A percentile compares a stretch with the other conserved stretches of the same genome.
phyloP scores from a whole-genome alignment of 2,113 vertebrate genomes.

The Rynchops niger region DNA sequence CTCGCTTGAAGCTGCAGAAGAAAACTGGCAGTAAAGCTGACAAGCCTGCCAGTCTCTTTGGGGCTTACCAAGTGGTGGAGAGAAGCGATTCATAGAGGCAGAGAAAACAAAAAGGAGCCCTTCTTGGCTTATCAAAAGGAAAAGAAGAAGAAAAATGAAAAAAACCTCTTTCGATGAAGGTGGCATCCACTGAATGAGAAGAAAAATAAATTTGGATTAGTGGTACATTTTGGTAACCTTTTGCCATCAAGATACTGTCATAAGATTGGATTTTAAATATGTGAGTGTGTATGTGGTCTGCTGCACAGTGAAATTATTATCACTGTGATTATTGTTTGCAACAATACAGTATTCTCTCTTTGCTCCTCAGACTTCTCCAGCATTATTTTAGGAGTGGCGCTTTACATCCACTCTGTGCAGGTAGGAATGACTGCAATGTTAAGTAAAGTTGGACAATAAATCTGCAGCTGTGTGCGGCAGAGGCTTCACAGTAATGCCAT shows the following conservation, averaged over 20 bases:
- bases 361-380: neutral
- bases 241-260: neutral
- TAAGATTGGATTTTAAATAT: neutral
- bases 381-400: neutral
- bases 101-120: neutral
- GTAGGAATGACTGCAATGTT: neutral
- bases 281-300: neutral
- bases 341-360: neutral
- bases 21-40: conserved; percentile 22
- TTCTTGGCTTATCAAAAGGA: neutral
- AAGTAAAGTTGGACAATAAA: neutral
- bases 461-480: neutral
- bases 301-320: neutral
- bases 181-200: neutral
- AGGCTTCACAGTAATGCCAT: neutral
- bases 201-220: neutral
- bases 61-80: neutral
- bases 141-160: neutral
- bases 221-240: neutral
- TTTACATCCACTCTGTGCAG: neutral
- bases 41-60: neutral
- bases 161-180: neutral
- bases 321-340: neutral
- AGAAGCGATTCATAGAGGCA: neutral
- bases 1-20: neutral